Evolutionary conservation across 2,113 vertebrate species (phyloP).

Genomic region (Atherinomorus stipes): DNA sequence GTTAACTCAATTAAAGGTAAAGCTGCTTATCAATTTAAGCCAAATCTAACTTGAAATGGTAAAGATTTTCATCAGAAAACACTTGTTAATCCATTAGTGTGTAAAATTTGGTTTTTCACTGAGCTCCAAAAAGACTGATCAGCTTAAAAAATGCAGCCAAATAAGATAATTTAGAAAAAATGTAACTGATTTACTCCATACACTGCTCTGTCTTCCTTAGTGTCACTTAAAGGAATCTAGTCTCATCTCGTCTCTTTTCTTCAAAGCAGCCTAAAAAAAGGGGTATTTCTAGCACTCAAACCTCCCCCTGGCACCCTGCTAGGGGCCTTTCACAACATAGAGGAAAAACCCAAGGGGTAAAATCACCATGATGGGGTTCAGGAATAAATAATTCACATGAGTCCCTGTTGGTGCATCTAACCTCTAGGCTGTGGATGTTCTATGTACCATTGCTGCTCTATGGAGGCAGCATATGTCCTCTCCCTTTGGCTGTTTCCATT

Average conservation of each 20-base stretch:
- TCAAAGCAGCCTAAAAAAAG: background rate
- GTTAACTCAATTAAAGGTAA: too few species aligned
- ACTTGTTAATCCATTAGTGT: too few species aligned
- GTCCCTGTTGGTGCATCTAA: conserved; percentile 52
- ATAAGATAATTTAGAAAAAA: background rate
- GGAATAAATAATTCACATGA: conserved; percentile 69
- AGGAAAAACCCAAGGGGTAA: conserved; percentile 34
- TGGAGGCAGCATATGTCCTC: conserved; percentile 56
- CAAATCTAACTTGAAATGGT: too few species aligned
- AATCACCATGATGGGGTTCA: conserved; percentile 41
- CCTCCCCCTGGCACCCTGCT: conserved; percentile 32
- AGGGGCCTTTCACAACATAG: conserved; percentile 21
- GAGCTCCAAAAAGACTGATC: too few species aligned
- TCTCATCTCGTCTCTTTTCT: background rate
- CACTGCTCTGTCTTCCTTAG: background rate
- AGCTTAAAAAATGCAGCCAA: too few species aligned
- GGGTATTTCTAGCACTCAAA: conserved; percentile 29
- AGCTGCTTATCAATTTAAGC: too few species aligned
- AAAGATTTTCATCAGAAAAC: too few species aligned
- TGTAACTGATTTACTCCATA: background rate
- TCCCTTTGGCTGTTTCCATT: conserved; percentile 58
- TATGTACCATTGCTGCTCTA: conserved; percentile 33
- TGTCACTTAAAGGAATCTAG: background rate
- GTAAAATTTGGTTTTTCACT: too few species aligned
- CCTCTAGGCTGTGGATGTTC: conserved; percentile 57